Base-by-base conservation (phyloP, 2,888 invertebrate species). In the Litoditis marina region DNA sequence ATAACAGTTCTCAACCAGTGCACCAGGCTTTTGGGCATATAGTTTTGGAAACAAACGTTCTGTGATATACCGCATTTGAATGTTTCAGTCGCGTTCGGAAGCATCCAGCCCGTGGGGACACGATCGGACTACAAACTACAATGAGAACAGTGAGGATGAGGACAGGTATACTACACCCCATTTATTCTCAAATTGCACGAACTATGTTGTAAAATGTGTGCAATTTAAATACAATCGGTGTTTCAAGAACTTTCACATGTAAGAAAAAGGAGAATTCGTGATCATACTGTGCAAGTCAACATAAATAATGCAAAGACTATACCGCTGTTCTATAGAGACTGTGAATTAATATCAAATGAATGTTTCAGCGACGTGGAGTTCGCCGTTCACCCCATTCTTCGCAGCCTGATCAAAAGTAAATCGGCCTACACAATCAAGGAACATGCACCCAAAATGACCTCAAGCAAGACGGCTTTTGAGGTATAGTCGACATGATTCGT, bases 391-490 rank as follows among this genome's bases (percentile, higher is more conserved):
- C 69, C 72, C 6, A 69, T 69, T 39, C 68, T 72, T 36, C 56
- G 69, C 56, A 69, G 65, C 49, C 60, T 72, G n/a, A 72, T 72
- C 39, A 72, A 72, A 47, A 69, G 69, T 44, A 72, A 72, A 53
- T 72, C 72, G 30, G 72, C 72, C 19, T 72, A 72, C 49, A 63
- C 72, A 2, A 63, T 72, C 25, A n/a, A n/a, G n/a, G n/a, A n/a
- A n/a, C n/a, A n/a, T n/a, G n/a, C n/a, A n/a, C 69, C 69, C 16
- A 53, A 19, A 13, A 72, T 72, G 46, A 69, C 68, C 57, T 55
- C 67, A 44, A 72, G 72, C 58, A 69, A 69, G 56, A 72, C 72
- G 30, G 68, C 66, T 19, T 72, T 72, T 55, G 72, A 71, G 63
- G 71, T 71, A 27, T 8, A 32, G n/a, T n/a, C n/a, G n/a, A n/a